Base-by-base conservation (phyloP, 2,113 vertebrate species). In the Leptobrachium ailaonicum region DNA sequence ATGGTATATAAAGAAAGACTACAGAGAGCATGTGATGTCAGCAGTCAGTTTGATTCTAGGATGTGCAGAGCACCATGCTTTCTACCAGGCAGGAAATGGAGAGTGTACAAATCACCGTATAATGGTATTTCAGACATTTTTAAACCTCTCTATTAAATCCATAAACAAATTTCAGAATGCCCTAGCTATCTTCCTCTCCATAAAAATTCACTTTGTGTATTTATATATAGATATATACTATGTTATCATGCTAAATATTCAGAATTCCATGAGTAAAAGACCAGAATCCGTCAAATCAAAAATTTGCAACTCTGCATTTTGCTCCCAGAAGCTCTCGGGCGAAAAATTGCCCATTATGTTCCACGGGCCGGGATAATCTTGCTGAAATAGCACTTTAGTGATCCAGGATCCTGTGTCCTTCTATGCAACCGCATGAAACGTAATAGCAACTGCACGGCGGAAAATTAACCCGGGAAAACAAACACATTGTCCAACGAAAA, bases 301-400 rank as follows among this genome's bases (percentile, higher is more conserved):
- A 71, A 71, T 50, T 71, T 71, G 68, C 68, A 50, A 71, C 68
- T 71, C 68, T 50, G 50, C 68, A 50, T 50, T 71, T 71, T 71
- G 68, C 45, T 45, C 47, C 47, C 68, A 50, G 68, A 71, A 71
- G 4, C 68, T 53, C 12, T 71, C 68, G 50, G 68, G 68, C 50
- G 68, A 45, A 71, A 71, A 71, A 71, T 71, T 71, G 44, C 68
- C 68, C 68, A 71, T 71, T 71, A 71, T 71, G 68, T 71, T 71
- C 68, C 20, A 32, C n/a, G 43, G 44, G n/a, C 68, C 50, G 44
- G 44, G 68, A 71, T 71, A 43, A 71, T 71, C 68, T 71, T 71
- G 68, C 68, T 71, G 47, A 71, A 45, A 42, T 71, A 50, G 44
- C 44, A 50, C 44, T 71, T 71, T 68, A 42, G 41, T 68, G 66